A percentile compares a stretch with the other conserved stretches of the same genome.
Evolutionary conservation across 2,113 vertebrate species (phyloP).

Genomic region (Galbula dea): DNA sequence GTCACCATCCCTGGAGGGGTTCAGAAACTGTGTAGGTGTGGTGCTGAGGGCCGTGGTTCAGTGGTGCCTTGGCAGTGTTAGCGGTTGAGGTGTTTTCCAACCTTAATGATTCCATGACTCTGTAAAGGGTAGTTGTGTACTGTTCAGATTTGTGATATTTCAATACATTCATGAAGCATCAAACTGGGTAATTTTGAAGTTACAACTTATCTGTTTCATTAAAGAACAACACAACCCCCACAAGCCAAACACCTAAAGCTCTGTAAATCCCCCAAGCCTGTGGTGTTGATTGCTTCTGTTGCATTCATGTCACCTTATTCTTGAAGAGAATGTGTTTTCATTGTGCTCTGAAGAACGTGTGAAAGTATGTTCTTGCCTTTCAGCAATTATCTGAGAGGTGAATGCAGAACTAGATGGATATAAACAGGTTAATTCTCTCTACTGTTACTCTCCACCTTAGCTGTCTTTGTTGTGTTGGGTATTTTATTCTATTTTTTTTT

Average conservation of each 20-base stretch:
- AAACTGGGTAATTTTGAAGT: neutral
- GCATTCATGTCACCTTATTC: neutral
- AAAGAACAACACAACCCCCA: neutral
- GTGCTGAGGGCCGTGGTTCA: no score
- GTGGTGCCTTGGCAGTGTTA: no score
- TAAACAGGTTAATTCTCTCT: neutral
- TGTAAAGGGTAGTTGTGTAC: neutral
- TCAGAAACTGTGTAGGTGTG: no score
- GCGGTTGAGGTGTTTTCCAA: no score
- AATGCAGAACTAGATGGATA: neutral
- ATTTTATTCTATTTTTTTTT: no score
- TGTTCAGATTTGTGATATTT: neutral
- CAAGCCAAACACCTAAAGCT: neutral
- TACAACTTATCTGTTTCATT: neutral
- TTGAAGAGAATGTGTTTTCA: neutral
- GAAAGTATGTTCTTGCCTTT: neutral
- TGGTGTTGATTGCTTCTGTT: slow-evolving; percentile 28
- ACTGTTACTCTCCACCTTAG: neutral
- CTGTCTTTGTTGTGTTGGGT: neutral
- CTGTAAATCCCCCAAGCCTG: neutral
- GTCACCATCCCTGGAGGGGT: no score
- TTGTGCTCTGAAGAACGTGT: slow-evolving; percentile 2
- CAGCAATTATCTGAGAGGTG: neutral
- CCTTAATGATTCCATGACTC: no score
- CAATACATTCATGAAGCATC: neutral